Conservation (phyloP, 1,140 invertebrate genomes). For the Papilio dardanus region DNA sequence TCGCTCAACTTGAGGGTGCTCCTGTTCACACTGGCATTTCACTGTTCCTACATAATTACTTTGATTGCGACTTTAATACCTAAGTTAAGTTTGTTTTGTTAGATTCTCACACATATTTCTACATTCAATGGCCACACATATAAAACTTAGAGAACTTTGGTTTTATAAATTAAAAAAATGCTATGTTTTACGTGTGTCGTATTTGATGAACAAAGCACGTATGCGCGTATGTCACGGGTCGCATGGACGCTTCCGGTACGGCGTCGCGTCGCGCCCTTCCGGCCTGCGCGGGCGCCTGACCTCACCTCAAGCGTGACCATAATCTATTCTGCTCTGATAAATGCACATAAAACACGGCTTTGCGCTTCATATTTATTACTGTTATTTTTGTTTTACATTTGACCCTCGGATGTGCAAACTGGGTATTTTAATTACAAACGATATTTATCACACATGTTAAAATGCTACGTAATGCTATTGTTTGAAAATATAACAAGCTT, state of each 20-base stretch:
- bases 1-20: constrained; percentile 43
- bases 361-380: constrained; percentile 4
- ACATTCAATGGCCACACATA: not conserved
- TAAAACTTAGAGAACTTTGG: not conserved
- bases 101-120: not conserved
- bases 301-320: constrained; percentile 66
- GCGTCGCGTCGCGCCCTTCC: constrained; percentile 73
- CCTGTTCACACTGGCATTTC: constrained; percentile 40
- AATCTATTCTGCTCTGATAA: constrained; percentile 69
- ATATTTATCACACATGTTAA: not conserved
- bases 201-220: constrained; percentile 59
- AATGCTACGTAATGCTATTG: not conserved
- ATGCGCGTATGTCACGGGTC: constrained; percentile 67
- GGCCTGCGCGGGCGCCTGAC: constrained; percentile 65
- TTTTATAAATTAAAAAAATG: not conserved
- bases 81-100: not conserved
- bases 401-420: not conserved
- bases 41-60: constrained; percentile 31
- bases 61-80: not conserved
- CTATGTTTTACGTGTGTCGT: constrained; percentile 53
- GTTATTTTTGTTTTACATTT: constrained; percentile 21
- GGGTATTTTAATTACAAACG: not conserved
- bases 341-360: constrained; percentile 50
- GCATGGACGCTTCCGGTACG: constrained; percentile 68
- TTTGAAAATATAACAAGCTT: not conserved